phyloP scores from a whole-genome alignment of 2,888 invertebrate species.

The Stenchaetothrips biformis region DNA sequence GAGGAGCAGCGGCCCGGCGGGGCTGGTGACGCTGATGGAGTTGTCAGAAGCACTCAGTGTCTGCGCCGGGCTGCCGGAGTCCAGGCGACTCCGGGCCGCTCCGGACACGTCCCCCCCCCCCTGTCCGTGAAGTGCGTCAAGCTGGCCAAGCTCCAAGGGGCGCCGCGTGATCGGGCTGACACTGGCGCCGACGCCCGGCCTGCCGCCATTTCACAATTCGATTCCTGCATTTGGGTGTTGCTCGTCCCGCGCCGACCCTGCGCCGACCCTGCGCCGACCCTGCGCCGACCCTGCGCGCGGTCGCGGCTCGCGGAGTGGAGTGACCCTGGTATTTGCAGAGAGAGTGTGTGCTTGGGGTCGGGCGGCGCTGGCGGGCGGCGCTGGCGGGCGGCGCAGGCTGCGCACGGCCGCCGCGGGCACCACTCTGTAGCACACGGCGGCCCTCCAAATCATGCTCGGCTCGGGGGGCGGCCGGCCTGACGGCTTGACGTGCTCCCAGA shows the following conservation, averaged over 20 bases:
- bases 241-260: too few species aligned
- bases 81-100: not conserved
- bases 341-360: not conserved
- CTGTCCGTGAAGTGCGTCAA: not conserved
- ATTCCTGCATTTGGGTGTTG: too few species aligned
- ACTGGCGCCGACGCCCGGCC: too few species aligned
- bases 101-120: not conserved
- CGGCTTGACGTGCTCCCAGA: too few species aligned
- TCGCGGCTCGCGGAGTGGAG: not conserved
- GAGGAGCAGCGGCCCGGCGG: not conserved
- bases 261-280: too few species aligned
- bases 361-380: not conserved
- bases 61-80: not conserved
- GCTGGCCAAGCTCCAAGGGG: not conserved
- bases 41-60: conserved; percentile 15
- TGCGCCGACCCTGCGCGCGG: too few species aligned
- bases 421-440: not conserved
- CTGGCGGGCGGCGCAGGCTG: not conserved
- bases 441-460: not conserved
- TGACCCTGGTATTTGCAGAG: conserved; percentile 18
- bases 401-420: too few species aligned
- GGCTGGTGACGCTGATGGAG: not conserved
- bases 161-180: not conserved
- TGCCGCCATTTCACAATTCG: too few species aligned
- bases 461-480: not conserved